Conservation (phyloP, 2,113 vertebrate genomes). For the Phrynosoma platyrhinos region DNA sequence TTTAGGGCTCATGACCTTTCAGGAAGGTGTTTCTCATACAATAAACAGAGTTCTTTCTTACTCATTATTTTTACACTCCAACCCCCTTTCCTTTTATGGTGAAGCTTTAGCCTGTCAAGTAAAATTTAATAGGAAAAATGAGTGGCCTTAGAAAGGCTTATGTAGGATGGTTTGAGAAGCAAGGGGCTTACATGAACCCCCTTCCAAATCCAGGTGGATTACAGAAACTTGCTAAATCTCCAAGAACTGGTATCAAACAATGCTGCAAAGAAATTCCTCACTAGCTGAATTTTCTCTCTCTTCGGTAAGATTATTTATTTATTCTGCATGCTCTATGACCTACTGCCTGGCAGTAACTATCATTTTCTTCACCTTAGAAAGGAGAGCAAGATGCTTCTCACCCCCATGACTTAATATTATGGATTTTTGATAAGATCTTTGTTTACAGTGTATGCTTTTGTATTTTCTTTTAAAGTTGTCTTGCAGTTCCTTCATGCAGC, state of each 20-base stretch:
- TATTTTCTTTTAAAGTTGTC: not conserved
- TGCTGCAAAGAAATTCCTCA: not conserved
- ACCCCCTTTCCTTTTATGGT: not conserved
- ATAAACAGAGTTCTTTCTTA: not conserved
- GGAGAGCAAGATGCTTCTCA: not conserved
- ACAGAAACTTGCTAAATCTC: slow-evolving; percentile 5
- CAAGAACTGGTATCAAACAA: not conserved
- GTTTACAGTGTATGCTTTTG: not conserved
- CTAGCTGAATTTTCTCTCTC: slow-evolving; percentile 2
- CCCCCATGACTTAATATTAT: no score
- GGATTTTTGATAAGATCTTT: not conserved
- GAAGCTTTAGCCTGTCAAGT: slow-evolving; percentile 22
- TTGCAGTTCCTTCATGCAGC: not conserved
- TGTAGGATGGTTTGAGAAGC: slow-evolving; percentile 12
- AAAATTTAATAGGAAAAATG: slow-evolving; percentile 29
- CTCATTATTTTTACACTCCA: not conserved
- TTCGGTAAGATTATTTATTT: not conserved
- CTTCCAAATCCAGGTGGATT: slow-evolving; percentile 26
- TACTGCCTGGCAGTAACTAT: not conserved
- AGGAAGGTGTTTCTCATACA: not conserved
- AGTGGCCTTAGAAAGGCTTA: slow-evolving; percentile 19
- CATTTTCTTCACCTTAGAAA: not conserved
- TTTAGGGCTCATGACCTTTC: not conserved
- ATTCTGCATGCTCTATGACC: not conserved
- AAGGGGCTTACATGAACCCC: not conserved